Base-by-base conservation (phyloP, 2,113 vertebrate genomes). In the Ascaphus truei region DNA sequence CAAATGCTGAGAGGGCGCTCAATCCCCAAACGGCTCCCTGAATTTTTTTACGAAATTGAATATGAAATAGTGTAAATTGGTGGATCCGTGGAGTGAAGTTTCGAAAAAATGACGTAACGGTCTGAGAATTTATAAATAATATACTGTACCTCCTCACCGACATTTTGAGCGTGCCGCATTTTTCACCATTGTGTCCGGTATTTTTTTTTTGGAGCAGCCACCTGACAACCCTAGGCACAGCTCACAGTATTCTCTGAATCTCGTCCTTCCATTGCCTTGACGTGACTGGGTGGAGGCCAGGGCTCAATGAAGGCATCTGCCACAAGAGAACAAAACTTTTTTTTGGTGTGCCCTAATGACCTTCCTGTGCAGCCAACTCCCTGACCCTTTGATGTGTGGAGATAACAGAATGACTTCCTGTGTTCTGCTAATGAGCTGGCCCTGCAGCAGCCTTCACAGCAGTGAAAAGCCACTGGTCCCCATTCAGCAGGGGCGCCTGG, bases 401-500 rank as follows among this genome's bases (percentile, higher is more conserved):
- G 77, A 26, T 64, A 74, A 80, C 76, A 41, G 76, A 75, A 72
- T 60, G 69, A 77, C 73, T 73, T 77, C 71, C 9, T 68, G 12
- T 30, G 53, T 39, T 62, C 59, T 67, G 72, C 36, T 18, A 65
- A 34, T 39, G 61, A 60, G 51, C 55, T 52, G 10, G 50, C 60
- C 76, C 71, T 64, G 47, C 58, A 1, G 10, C 68, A 57, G 71
- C 51, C 68, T 53, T 72, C 72, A 74, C 72, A 63, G 61, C 0
- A 9, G 83, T 62, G 45, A 57, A 48, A 29, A 18, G 20, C 20
- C 67, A 27, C 62, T 16, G 74, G 68, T 39, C 79, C 55, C 75
- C 62, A 55, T 64, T 83, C 86, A 71, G 63, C 56, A 75, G 77
- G 79, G 76, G 73, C 13, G 4, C 67, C 58, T 53, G 39, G 69